These are phyloP conservation scores for Brachirus orientalis DNA, from an alignment of 2,113 vertebrate species.

Conservation along the genomic window DNA sequence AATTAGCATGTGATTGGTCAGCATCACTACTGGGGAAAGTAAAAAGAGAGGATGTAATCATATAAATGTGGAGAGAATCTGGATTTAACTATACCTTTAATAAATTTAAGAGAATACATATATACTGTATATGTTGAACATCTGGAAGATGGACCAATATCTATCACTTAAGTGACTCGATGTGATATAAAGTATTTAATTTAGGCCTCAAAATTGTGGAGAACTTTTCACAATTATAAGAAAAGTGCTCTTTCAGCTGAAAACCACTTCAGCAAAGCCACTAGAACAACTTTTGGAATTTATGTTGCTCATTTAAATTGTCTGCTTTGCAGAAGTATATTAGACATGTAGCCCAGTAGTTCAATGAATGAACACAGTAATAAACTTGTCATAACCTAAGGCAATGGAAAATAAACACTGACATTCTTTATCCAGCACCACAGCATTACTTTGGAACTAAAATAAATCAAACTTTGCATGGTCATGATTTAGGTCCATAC, in stretches of 20 bases:
- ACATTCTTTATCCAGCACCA: constrained; percentile 4
- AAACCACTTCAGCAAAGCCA: not conserved
- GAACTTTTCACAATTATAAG: constrained; percentile 1
- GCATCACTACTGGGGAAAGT: not conserved
- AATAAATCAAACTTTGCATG: constrained; percentile 3
- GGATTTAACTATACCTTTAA: not conserved
- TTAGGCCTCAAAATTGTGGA: not conserved
- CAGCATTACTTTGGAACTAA: constrained; percentile 7
- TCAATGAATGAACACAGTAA: constrained; percentile 23
- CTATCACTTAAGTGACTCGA: not conserved
- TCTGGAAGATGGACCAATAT: not conserved
- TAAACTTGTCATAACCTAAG: not conserved
- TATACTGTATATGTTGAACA: too few species aligned
- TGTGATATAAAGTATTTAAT: not conserved
- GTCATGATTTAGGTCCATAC: constrained; percentile 42
- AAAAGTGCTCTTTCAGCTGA: not conserved
- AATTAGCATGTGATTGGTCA: not conserved
- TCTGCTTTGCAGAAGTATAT: constrained; percentile 10
- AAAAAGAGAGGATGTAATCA: not conserved
- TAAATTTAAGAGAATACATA: too few species aligned
- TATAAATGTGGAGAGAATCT: not conserved
- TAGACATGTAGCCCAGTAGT: constrained; percentile 4
- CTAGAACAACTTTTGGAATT: constrained; percentile 7
- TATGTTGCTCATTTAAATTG: constrained; percentile 5
- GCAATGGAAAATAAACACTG: constrained; percentile 19